Evolutionary conservation across 2,888 invertebrate species (phyloP).

Genomic region (Cylloceria caligata): DNA sequence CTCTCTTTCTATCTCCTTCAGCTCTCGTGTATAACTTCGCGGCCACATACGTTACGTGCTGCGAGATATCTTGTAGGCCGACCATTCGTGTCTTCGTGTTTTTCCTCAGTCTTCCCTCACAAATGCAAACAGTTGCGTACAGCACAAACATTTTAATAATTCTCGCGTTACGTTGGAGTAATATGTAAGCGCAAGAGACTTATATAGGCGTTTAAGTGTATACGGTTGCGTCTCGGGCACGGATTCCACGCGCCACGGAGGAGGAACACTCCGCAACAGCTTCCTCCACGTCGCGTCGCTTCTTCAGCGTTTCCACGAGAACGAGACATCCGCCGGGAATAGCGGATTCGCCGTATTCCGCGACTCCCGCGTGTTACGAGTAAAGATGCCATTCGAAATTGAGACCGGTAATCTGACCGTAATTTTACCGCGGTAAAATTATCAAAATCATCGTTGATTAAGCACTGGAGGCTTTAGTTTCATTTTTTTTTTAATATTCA

Average conservation of each 20-base stretch:
- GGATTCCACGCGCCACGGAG: slow-evolving; percentile 32
- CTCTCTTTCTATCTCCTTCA: slow-evolving; percentile 5
- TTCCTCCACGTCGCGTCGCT: slow-evolving; percentile 41
- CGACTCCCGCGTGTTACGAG: slow-evolving; percentile 54
- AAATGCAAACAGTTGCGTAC: slow-evolving; percentile 7
- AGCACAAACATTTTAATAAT: not conserved
- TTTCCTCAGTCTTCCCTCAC: not conserved
- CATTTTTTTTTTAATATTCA: too few species aligned
- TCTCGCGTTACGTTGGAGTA: slow-evolving; percentile 25
- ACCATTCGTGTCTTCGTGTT: slow-evolving; percentile 15
- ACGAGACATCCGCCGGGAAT: slow-evolving; percentile 65
- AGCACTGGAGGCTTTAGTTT: too few species aligned
- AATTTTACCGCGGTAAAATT: too few species aligned
- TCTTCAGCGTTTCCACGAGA: slow-evolving; percentile 37
- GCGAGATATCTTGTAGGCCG: slow-evolving; percentile 16
- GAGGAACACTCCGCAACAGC: slow-evolving; percentile 8
- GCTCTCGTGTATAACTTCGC: slow-evolving; percentile 38
- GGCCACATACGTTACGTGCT: slow-evolving; percentile 29
- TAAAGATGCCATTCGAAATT: too few species aligned
- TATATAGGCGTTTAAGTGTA: slow-evolving; percentile 40
- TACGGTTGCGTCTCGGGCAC: not conserved
- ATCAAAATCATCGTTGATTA: too few species aligned
- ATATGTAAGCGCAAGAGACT: slow-evolving; percentile 42
- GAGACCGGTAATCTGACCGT: too few species aligned
- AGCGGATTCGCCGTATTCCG: slow-evolving; percentile 63